Conservation (phyloP, 1,140 invertebrate genomes). For the Campoletis sonorensis region DNA sequence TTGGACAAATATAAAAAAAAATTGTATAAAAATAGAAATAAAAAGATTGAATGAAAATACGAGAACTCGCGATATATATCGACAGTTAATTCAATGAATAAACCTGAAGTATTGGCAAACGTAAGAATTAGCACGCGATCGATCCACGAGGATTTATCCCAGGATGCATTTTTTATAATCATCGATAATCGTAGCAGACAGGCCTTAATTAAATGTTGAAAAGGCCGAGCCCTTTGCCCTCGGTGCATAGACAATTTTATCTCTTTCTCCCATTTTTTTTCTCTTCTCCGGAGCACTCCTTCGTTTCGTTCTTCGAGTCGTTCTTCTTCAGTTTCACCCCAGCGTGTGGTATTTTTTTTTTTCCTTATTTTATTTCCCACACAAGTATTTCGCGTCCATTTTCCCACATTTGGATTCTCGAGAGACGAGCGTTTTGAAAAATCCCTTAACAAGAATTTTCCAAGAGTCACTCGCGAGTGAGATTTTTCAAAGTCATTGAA, state of each 20-base stretch:
- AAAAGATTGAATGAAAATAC: no score
- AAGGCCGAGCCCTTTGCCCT: constrained; percentile 32
- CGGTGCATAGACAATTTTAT: neutral
- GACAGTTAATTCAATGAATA: neutral
- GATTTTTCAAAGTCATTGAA: constrained; percentile 22
- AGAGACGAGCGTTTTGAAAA: neutral
- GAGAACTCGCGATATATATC: neutral
- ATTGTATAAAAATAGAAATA: no score
- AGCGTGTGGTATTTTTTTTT: neutral
- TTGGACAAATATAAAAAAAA: no score
- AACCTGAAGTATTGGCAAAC: neutral
- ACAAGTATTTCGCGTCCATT: neutral
- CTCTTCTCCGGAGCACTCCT: constrained; percentile 2
- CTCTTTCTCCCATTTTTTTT: constrained; percentile 18
- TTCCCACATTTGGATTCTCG: constrained; percentile 18
- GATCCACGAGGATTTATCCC: constrained; percentile 45
- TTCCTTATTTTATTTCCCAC: neutral
- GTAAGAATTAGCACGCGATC: constrained; percentile 37
- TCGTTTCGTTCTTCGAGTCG: neutral
- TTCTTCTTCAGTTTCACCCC: neutral
- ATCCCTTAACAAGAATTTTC: constrained; percentile 1
- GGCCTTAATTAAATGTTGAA: constrained; percentile 58
- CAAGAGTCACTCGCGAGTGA: neutral
- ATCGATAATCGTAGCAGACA: constrained; percentile 57
- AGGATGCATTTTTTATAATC: constrained; percentile 61